Conservation (phyloP, 2,797 vertebrate genomes). For the Phoxinus dragarum region DNA sequence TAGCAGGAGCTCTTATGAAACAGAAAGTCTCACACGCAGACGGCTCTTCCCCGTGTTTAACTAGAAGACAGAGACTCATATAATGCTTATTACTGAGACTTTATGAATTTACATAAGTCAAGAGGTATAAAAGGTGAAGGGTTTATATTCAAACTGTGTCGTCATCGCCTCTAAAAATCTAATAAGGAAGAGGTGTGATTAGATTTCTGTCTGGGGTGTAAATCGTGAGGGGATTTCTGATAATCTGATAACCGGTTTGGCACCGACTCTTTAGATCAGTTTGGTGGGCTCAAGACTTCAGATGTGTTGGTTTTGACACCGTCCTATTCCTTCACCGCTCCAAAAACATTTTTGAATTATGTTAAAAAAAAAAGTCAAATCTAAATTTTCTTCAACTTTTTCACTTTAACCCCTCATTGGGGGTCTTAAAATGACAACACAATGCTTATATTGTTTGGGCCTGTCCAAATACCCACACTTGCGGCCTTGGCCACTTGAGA, state of each 20-base stretch:
- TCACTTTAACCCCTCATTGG: neutral
- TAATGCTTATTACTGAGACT: conserved; percentile 15
- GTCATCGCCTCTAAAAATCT: conserved; percentile 3
- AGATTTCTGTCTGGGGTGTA: conserved; percentile 48
- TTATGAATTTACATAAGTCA: conserved; percentile 22
- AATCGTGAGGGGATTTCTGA: conserved; percentile 60
- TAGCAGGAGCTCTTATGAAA: conserved; percentile 26
- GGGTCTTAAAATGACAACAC: neutral
- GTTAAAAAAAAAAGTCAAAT: neutral
- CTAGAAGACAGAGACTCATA: neutral
- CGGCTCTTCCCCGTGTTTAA: neutral
- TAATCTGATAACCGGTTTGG: conserved; percentile 65
- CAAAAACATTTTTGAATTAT: neutral
- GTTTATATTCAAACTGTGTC: conserved; percentile 19
- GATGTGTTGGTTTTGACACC: conserved; percentile 64
- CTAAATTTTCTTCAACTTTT: conserved; percentile 16
- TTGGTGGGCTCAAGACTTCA: neutral
- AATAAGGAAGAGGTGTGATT: conserved; percentile 21
- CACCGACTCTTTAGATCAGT: conserved; percentile 63
- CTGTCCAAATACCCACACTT: neutral
- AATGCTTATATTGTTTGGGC: neutral
- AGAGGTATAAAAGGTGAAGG: conserved; percentile 6
- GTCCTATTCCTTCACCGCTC: neutral
- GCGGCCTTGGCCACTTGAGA: neutral
- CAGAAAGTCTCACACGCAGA: conserved; percentile 1